Conservation (phyloP, 2,797 vertebrate genomes). For the Nannoperca obscura region DNA sequence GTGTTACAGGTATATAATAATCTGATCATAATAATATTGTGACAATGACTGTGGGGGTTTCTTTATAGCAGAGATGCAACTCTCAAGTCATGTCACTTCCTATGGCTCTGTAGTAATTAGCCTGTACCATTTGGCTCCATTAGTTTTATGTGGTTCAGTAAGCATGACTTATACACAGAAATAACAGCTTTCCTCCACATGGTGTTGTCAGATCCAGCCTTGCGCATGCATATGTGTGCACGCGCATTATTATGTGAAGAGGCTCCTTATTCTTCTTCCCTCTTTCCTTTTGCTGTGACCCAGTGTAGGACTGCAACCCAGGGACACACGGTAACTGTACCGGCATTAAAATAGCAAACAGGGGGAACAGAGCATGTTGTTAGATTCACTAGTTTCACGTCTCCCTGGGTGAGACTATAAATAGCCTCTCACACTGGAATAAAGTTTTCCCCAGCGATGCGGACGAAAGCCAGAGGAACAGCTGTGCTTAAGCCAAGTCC, state of each 20-base stretch:
- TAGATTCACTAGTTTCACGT: slow-evolving; percentile 77
- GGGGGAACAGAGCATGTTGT: slow-evolving; percentile 69
- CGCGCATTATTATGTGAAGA: slow-evolving; percentile 2
- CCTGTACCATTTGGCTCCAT: slow-evolving; percentile 22
- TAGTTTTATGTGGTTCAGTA: slow-evolving; percentile 46
- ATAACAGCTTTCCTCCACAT: slow-evolving; percentile 52
- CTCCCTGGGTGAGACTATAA: slow-evolving; percentile 82
- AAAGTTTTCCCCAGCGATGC: slow-evolving; percentile 84
- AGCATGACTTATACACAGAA: slow-evolving; percentile 36
- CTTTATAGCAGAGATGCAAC: not conserved
- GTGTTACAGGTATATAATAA: not conserved
- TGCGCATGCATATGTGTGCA: slow-evolving; percentile 30
- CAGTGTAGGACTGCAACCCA: slow-evolving; percentile 67
- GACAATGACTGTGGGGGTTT: not conserved
- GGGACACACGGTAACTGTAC: slow-evolving; percentile 79
- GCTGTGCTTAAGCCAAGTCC: slow-evolving; percentile 85
- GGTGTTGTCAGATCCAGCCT: slow-evolving; percentile 38
- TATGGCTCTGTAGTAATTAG: slow-evolving; percentile 26
- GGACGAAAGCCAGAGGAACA: slow-evolving; percentile 82
- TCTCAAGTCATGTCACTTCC: slow-evolving; percentile 1
- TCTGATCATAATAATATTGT: not conserved
- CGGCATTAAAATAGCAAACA: slow-evolving; percentile 80
- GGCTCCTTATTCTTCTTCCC: slow-evolving; percentile 11
- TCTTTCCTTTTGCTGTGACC: slow-evolving; percentile 60
- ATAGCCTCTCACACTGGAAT: slow-evolving; percentile 82